Base-by-base conservation (phyloP, 2,113 vertebrate species). In the Eudyptes chrysolophus region DNA sequence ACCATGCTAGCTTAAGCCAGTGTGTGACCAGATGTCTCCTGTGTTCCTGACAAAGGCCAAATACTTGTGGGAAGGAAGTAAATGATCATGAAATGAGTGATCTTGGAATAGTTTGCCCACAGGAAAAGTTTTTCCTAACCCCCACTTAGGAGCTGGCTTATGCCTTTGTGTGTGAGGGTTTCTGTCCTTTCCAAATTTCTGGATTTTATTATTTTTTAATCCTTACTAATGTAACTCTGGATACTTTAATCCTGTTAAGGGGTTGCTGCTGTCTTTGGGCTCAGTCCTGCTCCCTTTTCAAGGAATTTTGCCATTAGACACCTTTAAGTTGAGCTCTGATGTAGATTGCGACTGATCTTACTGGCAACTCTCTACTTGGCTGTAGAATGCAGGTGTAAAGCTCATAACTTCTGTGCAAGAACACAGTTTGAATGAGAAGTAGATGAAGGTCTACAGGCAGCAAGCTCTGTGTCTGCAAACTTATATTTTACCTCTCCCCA, bases 121-220 rank as follows among this genome's bases (percentile, higher is more conserved):
- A 34, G 71, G 74, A 62, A 61, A 30, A 3, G 22, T 49, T 55
- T 93, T 92, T 61, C 57, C 71, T 89, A 84, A 84, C 32, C n/a
- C 46, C 26, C 10, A 16, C 46, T 90, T 94, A 66, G 83, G 76
- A 78, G 38, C 76, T 94, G 88, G 79, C 72, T 93, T 77, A 40
- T 61, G 78, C 82, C 49, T 87, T 86, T 79, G 44, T 81, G 70
- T 66, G 55, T 2, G 14, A 84, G 72, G 46, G 51, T 81, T 96
- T 86, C 79, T 75, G 29, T 92, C 70, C 96, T 87, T 92, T 97
- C 85, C 92, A 96, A 36, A 88, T 74, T 86, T 89, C 90, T 96
- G 95, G 92, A 78, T 89, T 94, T 96, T 92, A 90, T 95, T 94
- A 86, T 80, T 80, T 66, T 92, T 97, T 97, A 90, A 95, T 94